phyloP scores from a whole-genome alignment of 2,797 vertebrate species.

The Acipenser transmontanus region DNA sequence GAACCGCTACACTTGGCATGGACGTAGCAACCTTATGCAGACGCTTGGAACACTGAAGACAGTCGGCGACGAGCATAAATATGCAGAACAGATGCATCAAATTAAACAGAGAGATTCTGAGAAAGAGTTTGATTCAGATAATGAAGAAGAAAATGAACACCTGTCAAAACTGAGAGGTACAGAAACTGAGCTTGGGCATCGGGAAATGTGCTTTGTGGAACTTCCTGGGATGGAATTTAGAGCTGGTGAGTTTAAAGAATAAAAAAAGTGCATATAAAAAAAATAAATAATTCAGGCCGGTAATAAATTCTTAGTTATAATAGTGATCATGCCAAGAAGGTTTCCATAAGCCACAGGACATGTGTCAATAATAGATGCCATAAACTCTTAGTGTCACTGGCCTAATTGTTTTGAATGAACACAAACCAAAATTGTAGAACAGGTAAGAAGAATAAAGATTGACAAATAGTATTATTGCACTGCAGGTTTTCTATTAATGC shows the following conservation, averaged over 20 bases:
- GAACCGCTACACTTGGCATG: slow-evolving; percentile 89
- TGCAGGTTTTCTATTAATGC: background rate
- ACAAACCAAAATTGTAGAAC: too few species aligned
- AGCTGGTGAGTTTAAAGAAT: slow-evolving; percentile 64
- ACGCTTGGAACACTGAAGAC: slow-evolving; percentile 74
- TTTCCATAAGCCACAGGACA: too few species aligned
- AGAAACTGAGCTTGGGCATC: slow-evolving; percentile 50
- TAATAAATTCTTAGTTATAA: too few species aligned
- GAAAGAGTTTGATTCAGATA: slow-evolving; percentile 55
- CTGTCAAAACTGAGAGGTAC: slow-evolving; percentile 31
- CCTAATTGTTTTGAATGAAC: too few species aligned
- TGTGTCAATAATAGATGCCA: too few species aligned
- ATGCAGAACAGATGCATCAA: slow-evolving; percentile 78
- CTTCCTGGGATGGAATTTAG: slow-evolving; percentile 84
- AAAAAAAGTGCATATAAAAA: too few species aligned
- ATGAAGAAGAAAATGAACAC: slow-evolving; percentile 64
- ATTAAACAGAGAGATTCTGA: slow-evolving; percentile 71
- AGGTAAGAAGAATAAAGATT: background rate
- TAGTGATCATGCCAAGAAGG: too few species aligned
- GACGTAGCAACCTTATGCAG: slow-evolving; percentile 72
- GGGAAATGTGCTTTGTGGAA: slow-evolving; percentile 78
- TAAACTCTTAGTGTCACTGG: too few species aligned
- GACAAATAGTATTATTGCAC: slow-evolving; percentile 10
- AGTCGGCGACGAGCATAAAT: slow-evolving; percentile 75
- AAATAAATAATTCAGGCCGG: too few species aligned